phyloP scores from a whole-genome alignment of 2,113 vertebrate genomes.

The Galemys pyrenaicus region DNA sequence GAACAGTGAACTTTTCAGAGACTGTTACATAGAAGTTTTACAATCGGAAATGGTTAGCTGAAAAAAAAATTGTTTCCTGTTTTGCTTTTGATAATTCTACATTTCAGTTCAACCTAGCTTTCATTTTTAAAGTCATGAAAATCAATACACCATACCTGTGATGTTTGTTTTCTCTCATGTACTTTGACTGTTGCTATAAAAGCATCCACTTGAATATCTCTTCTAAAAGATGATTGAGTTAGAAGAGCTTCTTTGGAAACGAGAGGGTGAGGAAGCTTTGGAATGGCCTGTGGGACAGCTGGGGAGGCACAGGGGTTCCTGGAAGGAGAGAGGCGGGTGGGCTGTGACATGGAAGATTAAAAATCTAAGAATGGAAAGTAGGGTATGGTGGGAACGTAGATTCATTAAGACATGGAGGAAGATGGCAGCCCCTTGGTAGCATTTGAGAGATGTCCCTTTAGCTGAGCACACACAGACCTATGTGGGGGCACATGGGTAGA shows the following conservation, averaged over 20 bases:
- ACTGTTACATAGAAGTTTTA: neutral
- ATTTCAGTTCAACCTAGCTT: neutral
- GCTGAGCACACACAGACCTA: neutral
- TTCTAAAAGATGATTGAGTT: neutral
- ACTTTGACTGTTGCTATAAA: neutral
- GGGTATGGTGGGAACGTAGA: neutral
- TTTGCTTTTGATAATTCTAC: conserved; percentile 58
- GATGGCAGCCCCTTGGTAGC: neutral
- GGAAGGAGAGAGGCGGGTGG: neutral
- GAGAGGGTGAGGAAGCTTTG: neutral
- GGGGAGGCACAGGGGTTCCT: neutral
- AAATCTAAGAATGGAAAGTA: neutral
- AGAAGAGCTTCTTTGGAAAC: conserved; percentile 2
- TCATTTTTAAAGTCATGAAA: neutral
- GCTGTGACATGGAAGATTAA: neutral
- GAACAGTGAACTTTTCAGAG: conserved; percentile 54
- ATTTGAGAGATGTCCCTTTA: neutral
- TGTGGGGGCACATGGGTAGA: neutral
- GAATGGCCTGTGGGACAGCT: neutral
- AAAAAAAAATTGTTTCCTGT: conserved; percentile 65
- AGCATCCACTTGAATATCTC: neutral
- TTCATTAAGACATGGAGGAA: neutral
- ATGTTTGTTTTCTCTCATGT: neutral
- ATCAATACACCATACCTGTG: neutral
- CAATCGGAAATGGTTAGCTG: conserved; percentile 51